Base-by-base conservation (phyloP, 2,888 invertebrate genomes). In the Trachelus stipa region DNA sequence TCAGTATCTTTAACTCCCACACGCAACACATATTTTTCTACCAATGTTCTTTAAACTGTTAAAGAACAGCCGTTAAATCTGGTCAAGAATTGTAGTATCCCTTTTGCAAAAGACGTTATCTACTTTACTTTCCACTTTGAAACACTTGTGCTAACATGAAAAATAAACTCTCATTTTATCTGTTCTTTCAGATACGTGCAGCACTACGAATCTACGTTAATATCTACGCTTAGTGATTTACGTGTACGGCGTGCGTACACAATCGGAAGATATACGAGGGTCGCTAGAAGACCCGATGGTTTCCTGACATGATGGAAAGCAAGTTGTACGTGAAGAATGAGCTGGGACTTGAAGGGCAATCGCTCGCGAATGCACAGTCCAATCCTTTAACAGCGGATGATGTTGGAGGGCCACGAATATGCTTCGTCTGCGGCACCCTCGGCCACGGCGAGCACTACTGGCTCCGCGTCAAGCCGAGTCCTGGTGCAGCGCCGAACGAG, bases 351-450 rank as follows among this genome's bases (percentile, higher is more conserved):
- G 93, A 92, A 80, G 88, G 87, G 81, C 90, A 90, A 85, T 87
- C 89, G 78, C 85, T 88, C 75, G 81, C 84, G 34, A 89, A 86
- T 80, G 83, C 87, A 31, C 87, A 85, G 80, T 68, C 83, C n/a
- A 87, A 85, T 82, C 83, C 83, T 77, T 68, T 79, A 73, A 76
- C 81, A 75, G 83, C 83, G 15, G 89, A 90, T n/a, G 88, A 87
- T 31, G 83, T 79, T 33, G 84, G 83, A 68, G 86, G 85, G 37
- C 82, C 83, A 74, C 85, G 90, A 79, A 88, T 94, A 79, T 95
- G 95, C 89, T 95, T 94, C 86, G 95, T 95, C 35, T 97, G 97
- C 92, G 97, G 96, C 81, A 95, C 93, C 74, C 92, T 94, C 83
- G 95, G 95, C 83, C 94, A 94, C 81, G 92, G 93, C 68, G 94